phyloP scores from a whole-genome alignment of 1,140 invertebrate species.

The Lepidurus arcticus region DNA sequence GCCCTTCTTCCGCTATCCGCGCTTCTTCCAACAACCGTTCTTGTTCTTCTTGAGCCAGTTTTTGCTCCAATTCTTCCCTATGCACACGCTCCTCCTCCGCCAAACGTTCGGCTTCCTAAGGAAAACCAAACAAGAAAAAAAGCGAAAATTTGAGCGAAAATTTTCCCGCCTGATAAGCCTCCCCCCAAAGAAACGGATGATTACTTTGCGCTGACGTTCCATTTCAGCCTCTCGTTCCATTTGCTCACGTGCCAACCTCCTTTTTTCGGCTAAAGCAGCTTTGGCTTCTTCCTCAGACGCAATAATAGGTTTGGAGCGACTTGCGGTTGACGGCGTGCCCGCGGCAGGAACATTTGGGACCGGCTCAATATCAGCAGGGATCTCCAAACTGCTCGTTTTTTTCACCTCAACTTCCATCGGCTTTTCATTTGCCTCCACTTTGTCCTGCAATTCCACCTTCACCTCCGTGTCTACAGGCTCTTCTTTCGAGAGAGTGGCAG shows the following conservation, averaged over 20 bases:
- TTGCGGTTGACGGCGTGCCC: slow-evolving; percentile 16
- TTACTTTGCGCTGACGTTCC: slow-evolving; percentile 62
- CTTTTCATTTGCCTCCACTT: slow-evolving; percentile 44
- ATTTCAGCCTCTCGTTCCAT: slow-evolving; percentile 76
- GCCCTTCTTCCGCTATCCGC: slow-evolving; percentile 63
- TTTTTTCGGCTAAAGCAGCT: slow-evolving; percentile 76
- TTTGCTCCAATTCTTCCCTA: slow-evolving; percentile 74
- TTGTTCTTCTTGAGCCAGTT: slow-evolving; percentile 67
- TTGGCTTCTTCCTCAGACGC: slow-evolving; percentile 84
- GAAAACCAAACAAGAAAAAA: slow-evolving; percentile 38
- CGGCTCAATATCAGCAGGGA: neutral
- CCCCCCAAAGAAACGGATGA: slow-evolving; percentile 34
- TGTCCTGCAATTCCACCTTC: slow-evolving; percentile 38
- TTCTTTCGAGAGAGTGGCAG: slow-evolving; percentile 43
- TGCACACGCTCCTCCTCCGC: slow-evolving; percentile 65
- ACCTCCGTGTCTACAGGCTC: slow-evolving; percentile 44
- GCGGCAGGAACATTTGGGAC: slow-evolving; percentile 12
- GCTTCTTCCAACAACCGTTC: slow-evolving; percentile 63
- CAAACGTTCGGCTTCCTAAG: slow-evolving; percentile 61
- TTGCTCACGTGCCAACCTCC: slow-evolving; percentile 73
- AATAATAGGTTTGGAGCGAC: slow-evolving; percentile 56
- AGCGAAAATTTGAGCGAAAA: slow-evolving; percentile 23
- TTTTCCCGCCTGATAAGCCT: neutral
- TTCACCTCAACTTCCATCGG: slow-evolving; percentile 31
- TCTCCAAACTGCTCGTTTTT: neutral